phyloP scores from a whole-genome alignment of 2,113 vertebrate genomes.

The Pardalotus punctatus region DNA sequence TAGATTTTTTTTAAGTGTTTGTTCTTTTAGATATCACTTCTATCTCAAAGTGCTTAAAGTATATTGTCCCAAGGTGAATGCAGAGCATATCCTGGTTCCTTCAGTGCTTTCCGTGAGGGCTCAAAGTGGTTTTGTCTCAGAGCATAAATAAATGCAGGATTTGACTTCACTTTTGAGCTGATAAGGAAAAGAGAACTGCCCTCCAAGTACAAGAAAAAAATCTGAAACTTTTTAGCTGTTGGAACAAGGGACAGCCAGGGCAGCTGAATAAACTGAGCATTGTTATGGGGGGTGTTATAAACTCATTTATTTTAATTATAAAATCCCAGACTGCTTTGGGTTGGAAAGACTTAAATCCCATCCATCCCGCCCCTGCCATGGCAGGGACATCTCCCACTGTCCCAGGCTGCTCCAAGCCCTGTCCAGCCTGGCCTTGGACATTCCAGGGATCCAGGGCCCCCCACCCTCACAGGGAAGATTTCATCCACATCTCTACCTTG shows the following conservation, averaged over 20 bases:
- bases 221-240: neutral
- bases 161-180: neutral
- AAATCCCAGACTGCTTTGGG: neutral
- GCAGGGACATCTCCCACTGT: accelerated
- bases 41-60: neutral
- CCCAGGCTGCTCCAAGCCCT: neutral
- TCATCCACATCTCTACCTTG: neutral
- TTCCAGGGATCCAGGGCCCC: neutral
- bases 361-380: neutral
- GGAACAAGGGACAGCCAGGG: neutral
- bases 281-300: accelerated
- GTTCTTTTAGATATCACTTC: neutral
- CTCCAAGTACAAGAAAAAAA: neutral
- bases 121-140: neutral
- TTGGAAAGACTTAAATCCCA: neutral
- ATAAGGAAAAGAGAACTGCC: neutral
- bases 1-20: neutral
- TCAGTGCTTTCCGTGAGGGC: neutral
- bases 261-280: neutral
- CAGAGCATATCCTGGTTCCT: neutral
- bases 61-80: neutral
- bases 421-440: accelerated
- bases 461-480: neutral
- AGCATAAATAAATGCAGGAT: neutral
- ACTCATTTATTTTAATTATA: neutral